phyloP scores from a whole-genome alignment of 2,113 vertebrate species.

The Thinocorus orbignyianus region DNA sequence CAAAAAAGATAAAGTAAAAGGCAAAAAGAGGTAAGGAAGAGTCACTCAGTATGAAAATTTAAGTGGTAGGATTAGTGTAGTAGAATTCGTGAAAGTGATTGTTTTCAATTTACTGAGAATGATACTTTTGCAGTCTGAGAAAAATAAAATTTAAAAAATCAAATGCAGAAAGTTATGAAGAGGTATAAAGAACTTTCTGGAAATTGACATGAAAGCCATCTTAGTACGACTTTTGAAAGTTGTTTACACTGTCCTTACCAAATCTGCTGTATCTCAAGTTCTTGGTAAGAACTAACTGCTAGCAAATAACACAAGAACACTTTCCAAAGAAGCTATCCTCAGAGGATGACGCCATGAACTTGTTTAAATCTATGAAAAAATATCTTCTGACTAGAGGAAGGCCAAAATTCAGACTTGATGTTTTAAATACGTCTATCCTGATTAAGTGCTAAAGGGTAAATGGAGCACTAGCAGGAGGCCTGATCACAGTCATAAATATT shows the following conservation, averaged over 20 bases:
- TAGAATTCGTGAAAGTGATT: neutral
- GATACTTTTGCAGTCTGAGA: neutral
- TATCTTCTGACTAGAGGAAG: neutral
- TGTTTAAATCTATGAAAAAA: neutral
- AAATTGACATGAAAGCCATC: neutral
- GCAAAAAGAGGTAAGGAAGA: neutral
- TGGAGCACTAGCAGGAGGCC: neutral
- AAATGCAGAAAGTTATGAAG: neutral
- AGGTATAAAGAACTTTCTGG: neutral
- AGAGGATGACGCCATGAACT: neutral
- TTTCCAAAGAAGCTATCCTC: neutral
- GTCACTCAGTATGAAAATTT: neutral
- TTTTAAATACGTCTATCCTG: slow-evolving; percentile 6
- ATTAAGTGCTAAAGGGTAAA: neutral
- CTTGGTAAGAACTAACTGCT: neutral
- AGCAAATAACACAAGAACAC: neutral
- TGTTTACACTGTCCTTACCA: neutral
- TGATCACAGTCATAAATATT: slow-evolving; percentile 31
- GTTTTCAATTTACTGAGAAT: neutral
- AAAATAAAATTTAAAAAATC: neutral
- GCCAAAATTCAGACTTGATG: neutral
- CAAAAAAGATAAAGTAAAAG: neutral
- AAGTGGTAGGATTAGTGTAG: neutral
- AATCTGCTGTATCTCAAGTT: neutral
- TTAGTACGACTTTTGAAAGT: neutral